These are phyloP conservation scores for Rattus rattus DNA, from an alignment of 2,113 vertebrate species.

Conservation along the genomic window DNA sequence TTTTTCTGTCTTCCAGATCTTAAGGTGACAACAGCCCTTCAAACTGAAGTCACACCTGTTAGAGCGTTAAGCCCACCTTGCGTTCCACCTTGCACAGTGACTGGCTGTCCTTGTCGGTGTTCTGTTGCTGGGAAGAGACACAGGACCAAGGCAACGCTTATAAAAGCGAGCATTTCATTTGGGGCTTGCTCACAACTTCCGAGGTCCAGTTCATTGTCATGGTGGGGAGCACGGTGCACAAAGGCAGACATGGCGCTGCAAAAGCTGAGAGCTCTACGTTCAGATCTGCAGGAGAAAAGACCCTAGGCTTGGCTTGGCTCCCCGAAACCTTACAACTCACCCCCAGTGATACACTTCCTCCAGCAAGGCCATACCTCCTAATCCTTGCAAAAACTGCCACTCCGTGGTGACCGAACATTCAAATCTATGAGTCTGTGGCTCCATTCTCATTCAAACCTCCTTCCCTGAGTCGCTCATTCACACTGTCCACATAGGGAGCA, in stretches of 20 bases:
- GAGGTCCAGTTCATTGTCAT: not conserved
- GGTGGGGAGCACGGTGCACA: not conserved
- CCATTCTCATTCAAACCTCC: not conserved
- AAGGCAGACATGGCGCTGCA: not conserved
- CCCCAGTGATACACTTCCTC: not conserved
- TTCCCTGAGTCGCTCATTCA: not conserved
- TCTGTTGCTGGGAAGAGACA: not conserved
- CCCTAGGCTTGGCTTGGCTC: not conserved
- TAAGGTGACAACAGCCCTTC: not conserved
- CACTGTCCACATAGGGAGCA: rapidly evolving
- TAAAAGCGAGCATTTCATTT: not conserved
- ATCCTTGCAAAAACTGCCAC: not conserved
- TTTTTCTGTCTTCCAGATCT: not conserved
- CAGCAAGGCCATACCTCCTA: not conserved
- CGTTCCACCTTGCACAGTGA: rapidly evolving
- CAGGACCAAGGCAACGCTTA: not conserved
- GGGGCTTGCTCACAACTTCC: not conserved
- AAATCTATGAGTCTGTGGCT: not conserved
- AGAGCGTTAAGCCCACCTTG: not conserved
- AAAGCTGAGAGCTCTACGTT: not conserved
- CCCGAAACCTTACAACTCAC: not conserved
- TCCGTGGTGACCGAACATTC: not conserved
- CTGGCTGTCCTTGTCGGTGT: not conserved
- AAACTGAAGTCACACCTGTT: not conserved
- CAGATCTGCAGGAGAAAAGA: not conserved